Evolutionary conservation across 1,140 invertebrate species (phyloP).

Genomic region (Neocloeon triangulifer): DNA sequence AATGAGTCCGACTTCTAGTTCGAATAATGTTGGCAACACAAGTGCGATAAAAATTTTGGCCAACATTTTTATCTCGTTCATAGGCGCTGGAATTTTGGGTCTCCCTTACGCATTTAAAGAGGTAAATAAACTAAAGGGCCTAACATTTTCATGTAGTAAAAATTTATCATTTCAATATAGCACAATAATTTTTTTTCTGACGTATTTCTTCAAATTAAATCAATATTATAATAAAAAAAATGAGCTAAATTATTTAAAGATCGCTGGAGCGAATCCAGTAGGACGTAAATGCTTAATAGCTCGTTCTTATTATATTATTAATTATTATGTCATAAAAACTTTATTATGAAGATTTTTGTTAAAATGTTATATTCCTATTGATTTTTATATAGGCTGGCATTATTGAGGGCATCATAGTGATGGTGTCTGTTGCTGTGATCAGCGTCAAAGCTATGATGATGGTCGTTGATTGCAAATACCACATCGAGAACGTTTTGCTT

Average conservation of each 20-base stretch:
- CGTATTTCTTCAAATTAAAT: too few relatives aligned
- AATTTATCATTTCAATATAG: too few relatives aligned
- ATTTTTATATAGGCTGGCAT: conserved; percentile 18
- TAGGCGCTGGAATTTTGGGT: conserved; percentile 21
- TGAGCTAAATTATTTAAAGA: too few relatives aligned
- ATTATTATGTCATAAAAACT: not conserved
- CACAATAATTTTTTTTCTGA: too few relatives aligned
- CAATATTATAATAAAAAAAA: too few relatives aligned
- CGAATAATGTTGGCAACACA: too few relatives aligned
- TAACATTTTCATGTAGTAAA: too few relatives aligned
- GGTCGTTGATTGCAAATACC: conserved; percentile 22
- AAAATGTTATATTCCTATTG: not conserved
- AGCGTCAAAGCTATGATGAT: conserved; percentile 22
- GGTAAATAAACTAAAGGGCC: too few relatives aligned
- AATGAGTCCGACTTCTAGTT: too few relatives aligned
- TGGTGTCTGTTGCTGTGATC: conserved; percentile 15
- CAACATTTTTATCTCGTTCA: conserved; percentile 24
- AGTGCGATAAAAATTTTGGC: conserved; percentile 19
- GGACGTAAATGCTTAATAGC: too few relatives aligned
- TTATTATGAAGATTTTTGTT: not conserved
- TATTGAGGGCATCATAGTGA: conserved; percentile 19
- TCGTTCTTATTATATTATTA: not conserved
- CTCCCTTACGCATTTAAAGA: conserved; percentile 23
- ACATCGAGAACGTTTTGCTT: too few relatives aligned
- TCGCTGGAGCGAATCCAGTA: too few relatives aligned